Evolutionary conservation across 37 sponge, comb jelly and placozoan genomes (phyloP).

Genomic region (Chondrilla cf. caribensis): DNA sequence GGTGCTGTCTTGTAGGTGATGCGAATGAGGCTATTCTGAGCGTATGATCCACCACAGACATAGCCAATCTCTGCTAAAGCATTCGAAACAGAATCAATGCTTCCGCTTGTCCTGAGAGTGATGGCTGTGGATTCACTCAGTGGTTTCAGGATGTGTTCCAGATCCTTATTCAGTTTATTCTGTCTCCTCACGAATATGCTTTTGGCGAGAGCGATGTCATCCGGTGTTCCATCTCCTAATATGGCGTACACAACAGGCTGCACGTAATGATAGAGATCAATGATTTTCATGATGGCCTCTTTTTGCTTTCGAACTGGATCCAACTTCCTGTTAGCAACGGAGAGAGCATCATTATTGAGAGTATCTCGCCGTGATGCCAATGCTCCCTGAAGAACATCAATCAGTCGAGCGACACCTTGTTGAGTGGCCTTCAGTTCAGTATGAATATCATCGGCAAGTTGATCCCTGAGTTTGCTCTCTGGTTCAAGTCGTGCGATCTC

Average conservation of each 20-base stretch:
- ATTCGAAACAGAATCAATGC: conserved; percentile 4
- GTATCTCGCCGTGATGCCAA: neutral
- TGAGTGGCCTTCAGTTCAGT: conserved; percentile 11
- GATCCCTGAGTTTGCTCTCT: neutral
- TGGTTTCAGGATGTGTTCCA: neutral
- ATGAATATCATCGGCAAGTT: conserved; percentile 7
- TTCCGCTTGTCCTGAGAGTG: conserved; percentile 13
- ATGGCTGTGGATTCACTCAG: neutral
- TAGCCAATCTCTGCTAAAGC: conserved; percentile 9
- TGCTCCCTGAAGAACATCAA: neutral
- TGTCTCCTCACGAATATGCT: neutral
- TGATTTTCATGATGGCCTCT: conserved; percentile 4
- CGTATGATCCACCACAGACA: conserved; percentile 6
- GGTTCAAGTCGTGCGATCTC: neutral
- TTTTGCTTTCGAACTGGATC: neutral
- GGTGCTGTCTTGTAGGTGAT: neutral
- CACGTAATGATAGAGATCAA: neutral
- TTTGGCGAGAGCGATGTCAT: conserved; percentile 7
- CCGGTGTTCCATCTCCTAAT: conserved; percentile 14
- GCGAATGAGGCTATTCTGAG: neutral
- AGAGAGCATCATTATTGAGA: neutral
- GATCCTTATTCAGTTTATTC: neutral
- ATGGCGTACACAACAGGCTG: neutral
- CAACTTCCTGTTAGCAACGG: conserved; percentile 7
- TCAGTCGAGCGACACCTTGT: conserved; percentile 1